Evolutionary conservation across 2,113 vertebrate species (phyloP).

Genomic region (Prochilodus magdalenae): DNA sequence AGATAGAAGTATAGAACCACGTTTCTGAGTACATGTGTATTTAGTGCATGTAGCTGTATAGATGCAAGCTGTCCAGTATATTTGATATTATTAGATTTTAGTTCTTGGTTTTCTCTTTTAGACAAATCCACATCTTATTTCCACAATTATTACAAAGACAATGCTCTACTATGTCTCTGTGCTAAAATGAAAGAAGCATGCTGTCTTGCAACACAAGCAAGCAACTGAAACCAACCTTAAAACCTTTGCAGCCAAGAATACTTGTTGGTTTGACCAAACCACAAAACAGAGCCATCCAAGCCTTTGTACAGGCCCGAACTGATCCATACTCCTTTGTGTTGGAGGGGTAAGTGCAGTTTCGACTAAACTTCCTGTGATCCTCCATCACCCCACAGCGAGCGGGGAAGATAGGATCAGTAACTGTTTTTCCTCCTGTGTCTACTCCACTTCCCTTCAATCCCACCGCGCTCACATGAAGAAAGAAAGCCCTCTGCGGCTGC

Average conservation of each 20-base stretch:
- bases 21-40: no score
- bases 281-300: neutral
- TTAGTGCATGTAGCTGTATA: no score
- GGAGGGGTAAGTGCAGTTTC: neutral
- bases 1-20: no score
- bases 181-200: neutral
- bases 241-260: neutral
- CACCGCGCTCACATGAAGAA: constrained; percentile 13
- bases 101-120: neutral
- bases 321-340: neutral
- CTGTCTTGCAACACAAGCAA: neutral
- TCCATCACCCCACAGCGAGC: constrained; percentile 3
- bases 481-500: constrained; percentile 21
- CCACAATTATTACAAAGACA: neutral
- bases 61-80: no score
- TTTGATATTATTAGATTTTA: neutral
- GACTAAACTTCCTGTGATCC: constrained; percentile 12
- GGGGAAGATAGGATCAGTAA: constrained; percentile 41
- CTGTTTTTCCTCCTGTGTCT: constrained; percentile 39
- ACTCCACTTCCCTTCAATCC: constrained; percentile 46
- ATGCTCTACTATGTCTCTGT: neutral
- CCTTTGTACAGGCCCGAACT: neutral
- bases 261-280: neutral
- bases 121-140: neutral
- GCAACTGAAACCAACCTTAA: neutral